Evolutionary conservation across 2,888 invertebrate species (phyloP), one percentile per base, ranked within the genome.

Genomic region (Brenthis daphne): DNA sequence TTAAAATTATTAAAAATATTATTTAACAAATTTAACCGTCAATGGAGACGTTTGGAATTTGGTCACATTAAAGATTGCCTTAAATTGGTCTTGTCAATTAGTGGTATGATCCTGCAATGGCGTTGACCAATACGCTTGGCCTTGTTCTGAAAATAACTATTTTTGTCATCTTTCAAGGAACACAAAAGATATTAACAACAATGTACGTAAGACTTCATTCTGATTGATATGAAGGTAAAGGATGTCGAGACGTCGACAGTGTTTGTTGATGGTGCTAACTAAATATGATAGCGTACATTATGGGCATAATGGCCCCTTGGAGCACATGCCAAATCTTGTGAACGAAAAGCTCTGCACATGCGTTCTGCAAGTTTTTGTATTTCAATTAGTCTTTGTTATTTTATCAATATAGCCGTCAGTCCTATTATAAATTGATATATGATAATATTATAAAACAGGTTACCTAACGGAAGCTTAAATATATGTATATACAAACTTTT

Each of bases 201-300:
- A 67, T 56, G 4, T 43, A 48, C 60, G 51, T 50, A 24, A 63
- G 63, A 16, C 53, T 53, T 20, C 20, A 13, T 43, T 43, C 16
- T 56, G 67, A 67, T 63, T 67, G 67, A 67, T 63, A 37, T 56
- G 56, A 63, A 57, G 56, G 56, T 55, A 43, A 33, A 54, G 53
- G 63, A 54, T 54, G 63, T 63, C 63, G 53, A 53, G 63, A 63
- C 53, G 53, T 63, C 63, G 43, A 51, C 37, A 51, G 53, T 12
- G 16, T n/a, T 53, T 53, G 11, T 53, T 53, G 37, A 20, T 13
- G 63, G 54, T 54, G 33, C 20, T 63, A 24, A 50, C 43, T 63
- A n/a, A 50, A 50, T 60, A 29, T 63, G 63, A 63, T 63, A 53
- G 53, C 37, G 20, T 37, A 63, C 37, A 12, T 20, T 54, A 20